Percentiles rank a stretch among this genome's conserved stretches.
phyloP scores from a whole-genome alignment of 2,888 invertebrate genomes.

The Euzetes globulus region DNA sequence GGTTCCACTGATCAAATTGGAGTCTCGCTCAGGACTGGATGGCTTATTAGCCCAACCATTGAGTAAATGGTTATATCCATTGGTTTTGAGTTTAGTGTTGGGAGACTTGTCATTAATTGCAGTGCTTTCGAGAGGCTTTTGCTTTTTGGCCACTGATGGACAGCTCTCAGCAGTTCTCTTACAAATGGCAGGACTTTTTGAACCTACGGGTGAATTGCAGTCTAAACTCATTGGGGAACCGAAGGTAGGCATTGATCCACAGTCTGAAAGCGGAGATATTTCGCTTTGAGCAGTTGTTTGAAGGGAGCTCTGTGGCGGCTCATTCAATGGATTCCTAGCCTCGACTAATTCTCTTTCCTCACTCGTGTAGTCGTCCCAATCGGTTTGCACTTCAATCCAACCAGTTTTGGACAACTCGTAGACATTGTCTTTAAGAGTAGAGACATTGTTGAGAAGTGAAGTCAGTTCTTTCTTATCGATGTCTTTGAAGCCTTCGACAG shows the following conservation, averaged over 20 bases:
- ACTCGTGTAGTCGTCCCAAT: constrained; percentile 85
- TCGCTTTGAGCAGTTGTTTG: background rate
- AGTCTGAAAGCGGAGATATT: constrained; percentile 36
- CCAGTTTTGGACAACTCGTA: constrained; percentile 76
- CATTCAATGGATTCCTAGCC: constrained; percentile 48
- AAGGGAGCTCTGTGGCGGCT: background rate
- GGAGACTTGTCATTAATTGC: background rate
- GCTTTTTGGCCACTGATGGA: constrained; percentile 11
- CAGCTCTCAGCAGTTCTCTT: constrained; percentile 14
- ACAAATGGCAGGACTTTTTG: constrained; percentile 4
- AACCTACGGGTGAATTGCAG: background rate
- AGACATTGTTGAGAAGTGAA: constrained; percentile 70
- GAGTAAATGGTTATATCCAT: constrained; percentile 28
- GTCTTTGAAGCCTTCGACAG: constrained; percentile 79
- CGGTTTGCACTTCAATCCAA: constrained; percentile 84
- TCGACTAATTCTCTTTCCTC: constrained; percentile 76
- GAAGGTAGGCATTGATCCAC: constrained; percentile 26
- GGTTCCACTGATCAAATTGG: constrained; percentile 7
- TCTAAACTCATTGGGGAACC: constrained; percentile 21
- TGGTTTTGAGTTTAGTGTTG: background rate
- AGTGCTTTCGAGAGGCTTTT: background rate
- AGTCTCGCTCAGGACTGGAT: constrained; percentile 28
- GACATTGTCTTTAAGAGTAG: constrained; percentile 82
- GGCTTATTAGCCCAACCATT: constrained; percentile 34
- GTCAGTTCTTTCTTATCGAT: constrained; percentile 68